Base-by-base conservation (phyloP, 2,113 vertebrate genomes). In the Herpetotheres cachinnans region DNA sequence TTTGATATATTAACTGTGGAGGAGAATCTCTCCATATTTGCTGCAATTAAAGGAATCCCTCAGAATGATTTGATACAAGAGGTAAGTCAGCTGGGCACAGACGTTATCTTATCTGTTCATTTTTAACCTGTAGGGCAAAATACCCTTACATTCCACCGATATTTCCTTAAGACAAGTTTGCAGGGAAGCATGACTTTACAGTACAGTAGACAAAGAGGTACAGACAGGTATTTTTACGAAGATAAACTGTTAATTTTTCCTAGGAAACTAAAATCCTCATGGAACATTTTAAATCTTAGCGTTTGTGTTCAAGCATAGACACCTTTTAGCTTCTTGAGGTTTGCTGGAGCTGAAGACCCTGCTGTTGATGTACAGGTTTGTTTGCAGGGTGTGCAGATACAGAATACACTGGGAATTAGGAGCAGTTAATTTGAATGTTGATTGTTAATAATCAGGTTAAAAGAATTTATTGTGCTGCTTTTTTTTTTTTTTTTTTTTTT, bases 1-100 rank as follows among this genome's bases (percentile, higher is more conserved):
- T 99, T 99, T 4, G 99, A 99, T 49, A 99, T 99, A 29, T 72
- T 99, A 10, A 99, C 99, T 0, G 99, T 99, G 91, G 99, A 99
- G 98, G 99, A 99, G 93, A 99, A 99, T 95, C 98, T 99, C 62
- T 98, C 98, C 93, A 99, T 99, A 63, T 99, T 99, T 36, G 99
- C 99, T 32, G 99, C 99, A 55, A 98, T 99, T 88, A 99, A 99
- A 97, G 99, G 99, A 67, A 99, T 99, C 94, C 98, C 98, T 25
- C 97, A 98, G 16, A 98, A 98, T 11, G 97, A 99, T 89, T 61
- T 99, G 70, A 98, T 99, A 30, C 97, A 98, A 14, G 99, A 99
- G 98, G 99, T 99, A 74, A 78, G 94, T 88, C 90, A 32, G 42
- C 91, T 22, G 72, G 59, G 10, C 47, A 17, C 42, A 55, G 46